phyloP scores from a whole-genome alignment of 2,113 vertebrate genomes.

The Tupaia tana region DNA sequence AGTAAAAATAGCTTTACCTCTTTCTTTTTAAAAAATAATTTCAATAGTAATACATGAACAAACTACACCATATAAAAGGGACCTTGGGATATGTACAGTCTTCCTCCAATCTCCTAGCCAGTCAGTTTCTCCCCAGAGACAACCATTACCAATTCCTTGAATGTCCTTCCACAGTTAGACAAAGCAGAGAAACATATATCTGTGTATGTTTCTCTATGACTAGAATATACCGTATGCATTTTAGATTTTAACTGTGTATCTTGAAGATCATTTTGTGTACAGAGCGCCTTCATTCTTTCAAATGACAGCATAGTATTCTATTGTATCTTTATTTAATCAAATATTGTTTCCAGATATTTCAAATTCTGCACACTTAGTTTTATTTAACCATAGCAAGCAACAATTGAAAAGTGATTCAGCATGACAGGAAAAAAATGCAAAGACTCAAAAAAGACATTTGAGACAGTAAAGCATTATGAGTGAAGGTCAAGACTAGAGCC shows the following conservation, averaged over 20 bases:
- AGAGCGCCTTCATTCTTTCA: conserved; percentile 18
- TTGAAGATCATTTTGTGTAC: neutral
- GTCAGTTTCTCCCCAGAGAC: conserved; percentile 62
- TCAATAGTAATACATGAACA: conserved; percentile 53
- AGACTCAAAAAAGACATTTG: neutral
- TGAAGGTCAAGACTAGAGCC: neutral
- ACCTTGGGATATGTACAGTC: conserved; percentile 31
- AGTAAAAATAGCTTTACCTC: conserved; percentile 62
- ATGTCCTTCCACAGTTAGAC: conserved; percentile 29
- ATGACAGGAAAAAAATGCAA: neutral
- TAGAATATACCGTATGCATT: neutral
- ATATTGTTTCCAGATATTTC: neutral
- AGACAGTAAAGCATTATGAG: neutral
- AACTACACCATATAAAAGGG: conserved; percentile 24
- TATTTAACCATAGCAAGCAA: neutral
- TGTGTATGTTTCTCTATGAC: conserved; percentile 27
- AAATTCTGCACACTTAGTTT: conserved; percentile 41
- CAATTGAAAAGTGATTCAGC: neutral
- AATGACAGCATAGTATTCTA: neutral
- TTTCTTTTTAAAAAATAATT: conserved; percentile 51
- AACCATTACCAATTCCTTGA: conserved; percentile 47
- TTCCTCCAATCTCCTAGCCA: conserved; percentile 22
- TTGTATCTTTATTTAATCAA: conserved; percentile 15
- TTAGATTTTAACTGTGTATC: conserved; percentile 15
- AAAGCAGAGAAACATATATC: neutral